Base-by-base conservation (phyloP, 2,113 vertebrate genomes). In the Camelus bactrianus region DNA sequence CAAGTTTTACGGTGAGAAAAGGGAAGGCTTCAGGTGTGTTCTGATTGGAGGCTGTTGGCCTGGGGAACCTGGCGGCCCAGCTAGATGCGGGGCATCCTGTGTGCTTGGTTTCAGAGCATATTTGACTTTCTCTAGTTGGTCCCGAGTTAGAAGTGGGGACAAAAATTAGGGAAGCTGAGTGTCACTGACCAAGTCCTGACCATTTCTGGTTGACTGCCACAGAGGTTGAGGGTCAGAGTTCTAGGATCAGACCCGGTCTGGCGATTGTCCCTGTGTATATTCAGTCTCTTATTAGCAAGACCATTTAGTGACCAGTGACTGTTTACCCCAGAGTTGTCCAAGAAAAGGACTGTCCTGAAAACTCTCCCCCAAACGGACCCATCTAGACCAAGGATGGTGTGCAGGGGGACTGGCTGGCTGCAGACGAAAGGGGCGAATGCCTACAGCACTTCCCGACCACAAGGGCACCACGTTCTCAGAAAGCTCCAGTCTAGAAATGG, bases 311-410 rank as follows among this genome's bases (percentile, higher is more conserved):
- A 46, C 26, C 20, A 46, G 1, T 19, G 32, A 48, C 50, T 2
- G 0, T 26, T 19, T 10, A 48, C 4, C 35, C 46, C 24, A 48
- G 28, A 67, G 56, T 10, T 6, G 2, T 28, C 38, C 30, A n/a
- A 0, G 4, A 7, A 38, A 56, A 60, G 20, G 2, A n/a, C 1
- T 11, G 2, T 14, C 14, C 62, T 1, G 14, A 60, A 32, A 69
- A 70, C 54, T 22, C 35, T 26, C n/a, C 5, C 76, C 32, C 35
- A 12, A 14, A 38, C 38, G 5, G 38, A 42, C 38, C 38, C 38
- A 42, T 42, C 38, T 42, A 42, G 38, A 42, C 38, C 38, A 42
- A 42, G 38, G 38, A 42, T 42, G 1, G 17, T 54, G 26, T 15
- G 1, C 20, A 58, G 8, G 50, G 10, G 11, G 46, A 24, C 30